Conservation (phyloP, 2,888 invertebrate genomes). For the Drosophila eohydei region DNA sequence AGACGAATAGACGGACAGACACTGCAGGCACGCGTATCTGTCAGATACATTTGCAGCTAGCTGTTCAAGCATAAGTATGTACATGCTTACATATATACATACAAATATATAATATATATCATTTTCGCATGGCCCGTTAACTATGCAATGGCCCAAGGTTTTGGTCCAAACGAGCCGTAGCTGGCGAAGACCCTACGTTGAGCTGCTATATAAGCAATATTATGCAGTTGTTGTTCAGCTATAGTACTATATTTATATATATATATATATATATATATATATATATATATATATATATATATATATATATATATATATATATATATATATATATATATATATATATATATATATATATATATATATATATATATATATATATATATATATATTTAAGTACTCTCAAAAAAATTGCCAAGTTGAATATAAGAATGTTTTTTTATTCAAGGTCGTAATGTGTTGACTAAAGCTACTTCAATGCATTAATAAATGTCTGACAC, state of each 20-base stretch:
- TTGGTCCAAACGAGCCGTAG: slow-evolving; percentile 30
- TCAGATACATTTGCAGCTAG: slow-evolving; percentile 49
- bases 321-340: neutral
- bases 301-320: neutral
- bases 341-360: neutral
- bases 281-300: neutral
- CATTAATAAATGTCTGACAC: neutral
- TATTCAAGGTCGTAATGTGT: neutral
- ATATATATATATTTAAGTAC: neutral
- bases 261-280: neutral
- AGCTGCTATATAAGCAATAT: slow-evolving; percentile 2
- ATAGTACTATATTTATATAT: neutral
- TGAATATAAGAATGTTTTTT: neutral
- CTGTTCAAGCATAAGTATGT: slow-evolving; percentile 19
- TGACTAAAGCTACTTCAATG: neutral
- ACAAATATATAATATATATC: slow-evolving; percentile 6
- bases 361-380: neutral
- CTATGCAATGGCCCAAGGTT: slow-evolving; percentile 61
- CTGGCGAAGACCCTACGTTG: slow-evolving; percentile 1
- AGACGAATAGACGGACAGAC: neutral
- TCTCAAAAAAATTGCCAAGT: neutral
- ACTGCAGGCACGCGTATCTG: slow-evolving; percentile 56
- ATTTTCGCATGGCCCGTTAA: slow-evolving; percentile 62
- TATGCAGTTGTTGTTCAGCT: neutral
- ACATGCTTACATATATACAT: neutral